Evolutionary conservation across 2,797 vertebrate genomes (phyloP).

Genomic region (Amphiprion clarkii): DNA sequence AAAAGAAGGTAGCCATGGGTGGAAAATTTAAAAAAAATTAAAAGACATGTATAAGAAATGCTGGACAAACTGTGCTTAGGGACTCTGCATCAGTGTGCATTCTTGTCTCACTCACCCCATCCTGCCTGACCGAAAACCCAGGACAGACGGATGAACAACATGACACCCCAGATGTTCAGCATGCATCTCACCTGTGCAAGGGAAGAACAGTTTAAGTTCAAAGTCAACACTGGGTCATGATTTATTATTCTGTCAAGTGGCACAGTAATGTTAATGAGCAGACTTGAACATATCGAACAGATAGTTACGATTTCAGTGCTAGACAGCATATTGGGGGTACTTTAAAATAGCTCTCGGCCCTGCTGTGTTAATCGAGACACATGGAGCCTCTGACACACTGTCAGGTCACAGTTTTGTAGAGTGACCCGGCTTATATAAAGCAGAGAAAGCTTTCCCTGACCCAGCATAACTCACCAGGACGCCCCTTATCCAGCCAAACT

Average conservation of each 20-base stretch:
- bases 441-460: slow-evolving; percentile 10
- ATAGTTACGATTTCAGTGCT: background rate
- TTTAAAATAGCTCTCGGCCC: slow-evolving; percentile 8
- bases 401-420: slow-evolving; percentile 26
- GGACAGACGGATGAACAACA: slow-evolving; percentile 99
- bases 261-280: background rate
- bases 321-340: background rate
- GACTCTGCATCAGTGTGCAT: no score
- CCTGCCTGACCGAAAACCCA: slow-evolving; percentile 99
- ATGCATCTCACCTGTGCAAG: slow-evolving; percentile 94
- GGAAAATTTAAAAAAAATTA: background rate
- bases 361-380: background rate
- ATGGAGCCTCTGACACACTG: background rate
- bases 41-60: background rate
- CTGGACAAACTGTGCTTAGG: background rate
- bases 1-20: background rate
- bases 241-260: slow-evolving; percentile 8
- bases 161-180: slow-evolving; percentile 99
- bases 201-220: slow-evolving; percentile 19
- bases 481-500: slow-evolving; percentile 98
- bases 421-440: slow-evolving; percentile 34
- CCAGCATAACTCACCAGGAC: slow-evolving; percentile 92
- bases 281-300: no score
- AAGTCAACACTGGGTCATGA: background rate
- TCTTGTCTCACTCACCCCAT: slow-evolving; percentile 87